These are phyloP conservation scores for Hafferia zeledoni DNA, from an alignment of 2,797 vertebrate genomes.

Conservation along the genomic window DNA sequence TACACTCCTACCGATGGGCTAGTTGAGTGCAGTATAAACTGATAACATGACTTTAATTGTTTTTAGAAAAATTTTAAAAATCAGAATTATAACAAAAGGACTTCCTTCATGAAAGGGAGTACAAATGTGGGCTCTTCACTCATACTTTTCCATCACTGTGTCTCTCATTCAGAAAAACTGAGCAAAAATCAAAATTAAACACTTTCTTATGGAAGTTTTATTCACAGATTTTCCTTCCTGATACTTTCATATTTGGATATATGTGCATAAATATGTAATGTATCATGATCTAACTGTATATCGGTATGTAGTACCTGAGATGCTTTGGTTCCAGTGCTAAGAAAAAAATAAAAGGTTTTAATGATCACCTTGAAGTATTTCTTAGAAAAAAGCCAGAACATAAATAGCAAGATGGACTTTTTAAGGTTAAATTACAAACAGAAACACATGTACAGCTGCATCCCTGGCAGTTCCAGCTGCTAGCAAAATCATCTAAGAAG, in stretches of 20 bases:
- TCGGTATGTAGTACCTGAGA: background rate
- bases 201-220: background rate
- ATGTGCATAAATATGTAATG: background rate
- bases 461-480: background rate
- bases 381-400: background rate
- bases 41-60: background rate
- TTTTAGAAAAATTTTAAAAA: background rate
- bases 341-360: background rate
- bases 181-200: background rate
- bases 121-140: background rate
- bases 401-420: background rate
- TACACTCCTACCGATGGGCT: background rate
- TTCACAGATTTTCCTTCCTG: background rate
- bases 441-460: constrained; percentile 5
- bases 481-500: constrained; percentile 21
- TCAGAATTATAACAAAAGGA: background rate
- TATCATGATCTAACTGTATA: background rate
- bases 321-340: background rate
- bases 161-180: background rate
- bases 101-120: background rate
- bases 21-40: background rate
- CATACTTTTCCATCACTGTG: background rate
- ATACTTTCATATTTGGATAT: accelerated
- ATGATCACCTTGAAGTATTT: background rate
- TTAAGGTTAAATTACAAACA: constrained; percentile 17